Evolutionary conservation across 2,113 vertebrate genomes (phyloP), one percentile per base, ranked within the genome.

Genomic region (Sitta europaea): DNA sequence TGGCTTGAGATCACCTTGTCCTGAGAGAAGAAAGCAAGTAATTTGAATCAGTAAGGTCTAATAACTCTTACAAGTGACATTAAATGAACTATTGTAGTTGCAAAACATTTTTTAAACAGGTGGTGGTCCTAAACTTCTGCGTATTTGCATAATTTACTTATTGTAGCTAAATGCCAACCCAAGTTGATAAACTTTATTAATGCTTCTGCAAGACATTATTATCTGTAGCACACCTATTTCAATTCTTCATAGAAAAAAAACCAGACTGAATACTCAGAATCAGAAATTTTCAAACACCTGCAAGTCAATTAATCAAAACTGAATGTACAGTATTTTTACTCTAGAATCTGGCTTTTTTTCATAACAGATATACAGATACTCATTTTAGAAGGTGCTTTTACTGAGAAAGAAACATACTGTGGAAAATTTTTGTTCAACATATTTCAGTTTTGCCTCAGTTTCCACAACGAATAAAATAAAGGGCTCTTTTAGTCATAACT

Each of bases 401-500:
- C 15, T 47, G 11, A 66, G 33, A 9, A 72, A 75, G 21, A 88
- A 67, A 31, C 3, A 53, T 14, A 25, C 4, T 4, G 9, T 36
- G 21, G 19, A 83, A 91, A 88, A 73, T 28, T 10, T 29, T 62
- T 7, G 6, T 5, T 31, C 24, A 54, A 6, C 0, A 0, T 42
- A 55, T 40, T 74, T 85, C 66, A 59, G 38, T 40, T 43, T 16
- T 71, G 53, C 92, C 71, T 96, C 61, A 68, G 62, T 92, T 94
- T 82, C 53, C 66, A 82, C 9, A 53, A 17, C 4, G 4, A 66
- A 59, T 65, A 71, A 61, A 89, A 14, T 27, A 36, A 81, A 61
- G 20, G 1, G 1, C 12, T 73, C 8, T 82, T 82, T 76, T 42
- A 88, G 15, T 29, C 25, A 38, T 45, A 86, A 63, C 33, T 80